Percentiles rank a stretch among this genome's conserved stretches.
These are phyloP conservation scores for Rhabdophis nuchalis DNA, from an alignment of 2,797 vertebrate genomes.

Conservation along the genomic window DNA sequence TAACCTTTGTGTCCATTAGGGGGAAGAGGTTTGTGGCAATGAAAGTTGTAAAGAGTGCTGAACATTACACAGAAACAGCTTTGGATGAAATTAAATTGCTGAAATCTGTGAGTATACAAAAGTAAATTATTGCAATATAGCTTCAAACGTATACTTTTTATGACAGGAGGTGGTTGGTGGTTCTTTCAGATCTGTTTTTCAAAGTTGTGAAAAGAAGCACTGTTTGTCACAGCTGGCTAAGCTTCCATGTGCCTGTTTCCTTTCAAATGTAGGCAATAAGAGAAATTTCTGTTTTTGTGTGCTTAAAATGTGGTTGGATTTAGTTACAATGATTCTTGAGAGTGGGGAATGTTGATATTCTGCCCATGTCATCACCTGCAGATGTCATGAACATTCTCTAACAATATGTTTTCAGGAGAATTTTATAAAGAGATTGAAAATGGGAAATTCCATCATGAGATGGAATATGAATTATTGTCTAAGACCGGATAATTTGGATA, in stretches of 20 bases:
- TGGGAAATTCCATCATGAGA: not conserved
- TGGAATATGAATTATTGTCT: not conserved
- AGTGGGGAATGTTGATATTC: not conserved
- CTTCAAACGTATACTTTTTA: not conserved
- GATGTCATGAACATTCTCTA: not conserved
- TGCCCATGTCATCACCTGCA: not conserved
- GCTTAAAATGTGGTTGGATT: not conserved
- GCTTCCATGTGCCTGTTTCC: not conserved
- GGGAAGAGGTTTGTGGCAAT: constrained; percentile 94
- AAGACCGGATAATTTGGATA: not conserved
- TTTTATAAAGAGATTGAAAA: not conserved
- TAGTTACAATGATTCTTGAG: not conserved
- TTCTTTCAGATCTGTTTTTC: not conserved
- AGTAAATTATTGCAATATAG: not conserved
- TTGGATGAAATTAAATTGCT: constrained; percentile 95
- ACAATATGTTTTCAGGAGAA: not conserved
- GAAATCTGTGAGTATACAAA: constrained; percentile 80
- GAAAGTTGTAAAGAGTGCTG: constrained; percentile 99
- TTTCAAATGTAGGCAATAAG: not conserved
- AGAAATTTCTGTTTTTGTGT: not conserved
- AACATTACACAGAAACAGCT: constrained; percentile 98
- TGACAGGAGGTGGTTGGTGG: not conserved
- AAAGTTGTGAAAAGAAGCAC: not conserved
- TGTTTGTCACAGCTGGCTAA: not conserved
- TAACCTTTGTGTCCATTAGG: constrained; percentile 66